Conservation (phyloP, 2,888 invertebrate genomes). For the Chalcis sispes region DNA sequence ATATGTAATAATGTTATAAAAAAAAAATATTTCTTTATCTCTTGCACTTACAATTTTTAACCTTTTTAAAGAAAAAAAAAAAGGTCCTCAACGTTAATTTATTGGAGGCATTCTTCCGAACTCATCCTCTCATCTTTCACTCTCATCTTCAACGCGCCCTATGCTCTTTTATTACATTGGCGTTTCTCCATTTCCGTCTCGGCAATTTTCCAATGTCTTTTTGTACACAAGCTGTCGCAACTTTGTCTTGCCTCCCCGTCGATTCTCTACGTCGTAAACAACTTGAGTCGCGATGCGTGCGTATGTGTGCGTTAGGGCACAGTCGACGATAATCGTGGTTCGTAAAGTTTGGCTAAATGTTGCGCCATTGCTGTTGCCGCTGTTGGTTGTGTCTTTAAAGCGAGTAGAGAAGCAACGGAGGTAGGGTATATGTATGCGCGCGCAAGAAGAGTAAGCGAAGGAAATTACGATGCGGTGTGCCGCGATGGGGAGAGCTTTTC, state of each 20-base stretch:
- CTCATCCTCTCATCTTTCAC: background rate
- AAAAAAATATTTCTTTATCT: too few relatives aligned
- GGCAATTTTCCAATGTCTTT: constrained; percentile 46
- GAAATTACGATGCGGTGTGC: constrained; percentile 31
- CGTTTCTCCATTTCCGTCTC: constrained; percentile 33
- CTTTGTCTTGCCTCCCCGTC: constrained; percentile 44
- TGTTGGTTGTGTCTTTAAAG: constrained; percentile 16
- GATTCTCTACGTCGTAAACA: constrained; percentile 59
- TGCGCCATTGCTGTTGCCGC: constrained; percentile 48
- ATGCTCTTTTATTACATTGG: constrained; percentile 22
- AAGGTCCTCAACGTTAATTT: too few relatives aligned
- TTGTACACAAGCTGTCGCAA: constrained; percentile 26
- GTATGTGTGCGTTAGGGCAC: constrained; percentile 15
- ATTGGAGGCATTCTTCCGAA: too few relatives aligned
- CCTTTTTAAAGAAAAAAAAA: too few relatives aligned
- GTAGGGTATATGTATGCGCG: background rate
- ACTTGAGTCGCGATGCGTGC: constrained; percentile 55
- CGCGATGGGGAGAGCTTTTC: constrained; percentile 22
- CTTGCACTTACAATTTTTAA: too few relatives aligned
- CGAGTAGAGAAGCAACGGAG: constrained; percentile 15
- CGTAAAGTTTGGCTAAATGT: constrained; percentile 62
- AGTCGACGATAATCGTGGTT: constrained; percentile 60
- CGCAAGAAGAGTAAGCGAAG: constrained; percentile 9
- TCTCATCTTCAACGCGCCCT: constrained; percentile 35
- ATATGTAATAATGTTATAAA: too few relatives aligned